A percentile compares a stretch with the other conserved stretches of the same genome.
phyloP scores from a whole-genome alignment of 2,113 vertebrate species.

The Myiozetetes cayanensis region DNA sequence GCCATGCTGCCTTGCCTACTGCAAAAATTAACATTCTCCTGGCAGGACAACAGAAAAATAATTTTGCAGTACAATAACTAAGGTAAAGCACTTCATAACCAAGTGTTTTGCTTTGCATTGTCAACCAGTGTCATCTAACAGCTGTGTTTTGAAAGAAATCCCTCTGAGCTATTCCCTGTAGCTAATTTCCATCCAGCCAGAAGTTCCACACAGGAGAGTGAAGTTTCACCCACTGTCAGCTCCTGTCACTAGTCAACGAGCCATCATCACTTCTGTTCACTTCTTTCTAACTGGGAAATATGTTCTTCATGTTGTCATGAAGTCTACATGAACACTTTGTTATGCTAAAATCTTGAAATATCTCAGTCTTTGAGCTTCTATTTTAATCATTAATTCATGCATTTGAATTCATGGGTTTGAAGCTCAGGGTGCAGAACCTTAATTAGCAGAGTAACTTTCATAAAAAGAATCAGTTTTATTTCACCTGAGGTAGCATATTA shows the following conservation, averaged over 20 bases:
- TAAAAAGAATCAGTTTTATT: neutral
- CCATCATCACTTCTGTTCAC: neutral
- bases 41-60: neutral
- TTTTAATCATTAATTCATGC: neutral
- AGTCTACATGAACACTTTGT: accelerated
- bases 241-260: neutral
- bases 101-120: neutral
- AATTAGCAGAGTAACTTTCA: neutral
- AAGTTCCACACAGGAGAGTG: neutral
- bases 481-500: neutral
- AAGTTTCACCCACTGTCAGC: neutral
- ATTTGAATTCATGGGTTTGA: neutral
- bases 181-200: neutral
- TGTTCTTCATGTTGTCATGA: neutral
- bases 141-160: conserved; percentile 37
- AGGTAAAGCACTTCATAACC: neutral
- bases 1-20: accelerated
- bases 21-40: neutral
- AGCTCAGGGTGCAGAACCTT: neutral
- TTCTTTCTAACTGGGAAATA: neutral
- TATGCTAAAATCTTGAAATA: neutral
- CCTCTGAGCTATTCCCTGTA: neutral
- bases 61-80: neutral
- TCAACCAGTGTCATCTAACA: conserved; percentile 28
- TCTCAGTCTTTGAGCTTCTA: neutral